Base-by-base conservation (phyloP, 2,113 vertebrate species). In the Seriola rivoliana region DNA sequence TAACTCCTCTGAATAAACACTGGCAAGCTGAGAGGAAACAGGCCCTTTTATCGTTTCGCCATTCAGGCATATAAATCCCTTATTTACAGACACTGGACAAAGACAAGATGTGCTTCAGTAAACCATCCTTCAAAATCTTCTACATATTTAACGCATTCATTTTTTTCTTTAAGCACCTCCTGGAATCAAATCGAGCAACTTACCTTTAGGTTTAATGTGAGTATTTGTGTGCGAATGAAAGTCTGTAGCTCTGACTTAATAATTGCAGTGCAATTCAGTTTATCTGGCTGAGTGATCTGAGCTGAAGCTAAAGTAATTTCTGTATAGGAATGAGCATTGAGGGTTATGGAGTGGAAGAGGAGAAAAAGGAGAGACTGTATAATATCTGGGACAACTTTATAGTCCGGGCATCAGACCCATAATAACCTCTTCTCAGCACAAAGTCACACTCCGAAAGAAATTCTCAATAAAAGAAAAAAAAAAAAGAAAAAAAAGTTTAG, bases 1-100 rank as follows among this genome's bases (percentile, higher is more conserved):
- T 82, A 79, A 86, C 70, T 60, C 78, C 59, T 71, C 81, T 81
- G 74, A 82, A 90, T 81, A 92, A 92, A 94, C 88, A 80, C 57
- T 64, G 90, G 81, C 75, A 48, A 90, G 72, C 75, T 50, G 23
- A 65, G 79, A 88, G 76, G 69, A 85, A 86, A 84, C 29, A 14
- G 64, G 48, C 52, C 13, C 57, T 66, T 84, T 89, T 71, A 86
- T 85, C 34, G 76, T 38, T 50, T 70, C 66, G 44, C 78, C 63
- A 57, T 57, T 91, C 60, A 70, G 52, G 74, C 75, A 60, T 40
- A 69, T 11, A 67, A 84, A 87, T 79, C 23, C 8, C 50, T 75
- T 71, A 72, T 71, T 88, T 78, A 75, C 34, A 68, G 38, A 78
- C 62, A 69, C 40, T 38, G 40, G 67, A 58, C 48, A 48, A 80